Percentiles rank a stretch among this genome's conserved stretches.
These are phyloP conservation scores for Drymonia ruficornis DNA, from an alignment of 2,888 invertebrate genomes.

Conservation along the genomic window DNA sequence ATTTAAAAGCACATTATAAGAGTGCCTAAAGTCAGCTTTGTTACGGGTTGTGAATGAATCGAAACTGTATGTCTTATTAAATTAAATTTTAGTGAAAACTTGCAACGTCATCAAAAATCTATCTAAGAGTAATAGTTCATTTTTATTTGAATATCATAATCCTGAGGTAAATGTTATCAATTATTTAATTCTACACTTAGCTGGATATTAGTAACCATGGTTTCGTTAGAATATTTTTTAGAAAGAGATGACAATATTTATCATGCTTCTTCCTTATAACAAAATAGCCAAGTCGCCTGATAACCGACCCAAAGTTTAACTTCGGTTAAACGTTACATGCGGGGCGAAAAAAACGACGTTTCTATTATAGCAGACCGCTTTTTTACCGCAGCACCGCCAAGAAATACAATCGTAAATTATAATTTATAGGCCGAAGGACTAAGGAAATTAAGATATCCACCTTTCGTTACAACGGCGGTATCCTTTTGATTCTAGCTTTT, in stretches of 20 bases:
- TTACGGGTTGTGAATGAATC: too few relatives aligned
- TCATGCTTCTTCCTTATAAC: conserved; percentile 45
- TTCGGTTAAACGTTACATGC: conserved; percentile 70
- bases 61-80: too few relatives aligned
- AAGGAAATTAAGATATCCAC: conserved; percentile 80
- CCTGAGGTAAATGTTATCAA: too few relatives aligned
- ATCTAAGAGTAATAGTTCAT: too few relatives aligned
- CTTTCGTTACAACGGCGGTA: conserved; percentile 68
- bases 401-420: conserved; percentile 80
- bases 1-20: too few relatives aligned
- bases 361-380: conserved; percentile 77
- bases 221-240: conserved; percentile 19
- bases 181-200: too few relatives aligned
- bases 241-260: conserved; percentile 65
- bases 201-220: neutral
- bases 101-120: too few relatives aligned
- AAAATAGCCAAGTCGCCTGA: conserved; percentile 52
- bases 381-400: conserved; percentile 66
- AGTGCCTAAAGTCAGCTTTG: too few relatives aligned
- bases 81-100: too few relatives aligned
- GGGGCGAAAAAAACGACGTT: conserved; percentile 74
- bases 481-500: conserved; percentile 64
- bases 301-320: conserved; percentile 63
- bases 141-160: too few relatives aligned
- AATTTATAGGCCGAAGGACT: conserved; percentile 74